Conservation (phyloP, 2,113 vertebrate species). For the Cranoglanis bouderius region DNA sequence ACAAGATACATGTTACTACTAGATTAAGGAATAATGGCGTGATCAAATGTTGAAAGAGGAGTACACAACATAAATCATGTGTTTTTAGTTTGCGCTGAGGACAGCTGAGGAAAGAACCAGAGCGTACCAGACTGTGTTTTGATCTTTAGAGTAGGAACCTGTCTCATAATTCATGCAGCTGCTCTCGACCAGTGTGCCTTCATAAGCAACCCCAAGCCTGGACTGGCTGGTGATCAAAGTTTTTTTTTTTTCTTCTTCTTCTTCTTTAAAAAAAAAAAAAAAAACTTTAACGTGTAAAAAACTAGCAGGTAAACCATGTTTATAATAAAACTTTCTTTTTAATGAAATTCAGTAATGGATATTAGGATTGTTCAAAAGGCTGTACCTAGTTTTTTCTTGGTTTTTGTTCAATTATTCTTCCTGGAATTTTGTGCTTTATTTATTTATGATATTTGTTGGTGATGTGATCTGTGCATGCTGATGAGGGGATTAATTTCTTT, state of each 20-base stretch:
- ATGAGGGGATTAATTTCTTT: conserved; percentile 24
- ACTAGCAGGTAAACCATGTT: background rate
- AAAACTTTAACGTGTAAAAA: too few relatives aligned
- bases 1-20: background rate
- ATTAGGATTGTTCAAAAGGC: background rate
- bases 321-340: background rate
- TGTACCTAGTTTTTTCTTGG: too few relatives aligned
- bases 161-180: conserved; percentile 23
- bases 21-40: background rate
- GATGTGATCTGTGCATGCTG: background rate
- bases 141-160: background rate
- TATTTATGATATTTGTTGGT: conserved; percentile 12
- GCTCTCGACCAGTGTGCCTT: background rate
- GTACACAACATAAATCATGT: background rate
- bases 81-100: background rate
- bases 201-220: background rate
- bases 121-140: background rate
- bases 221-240: background rate
- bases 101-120: background rate
- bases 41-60: background rate
- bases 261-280: background rate
- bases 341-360: background rate
- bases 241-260: background rate
- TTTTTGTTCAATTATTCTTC: background rate
- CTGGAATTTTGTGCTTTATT: conserved; percentile 7